Percentiles rank a stretch among this genome's conserved stretches.
phyloP scores from a whole-genome alignment of 2,113 vertebrate genomes.

The Gambusia holbrooki region DNA sequence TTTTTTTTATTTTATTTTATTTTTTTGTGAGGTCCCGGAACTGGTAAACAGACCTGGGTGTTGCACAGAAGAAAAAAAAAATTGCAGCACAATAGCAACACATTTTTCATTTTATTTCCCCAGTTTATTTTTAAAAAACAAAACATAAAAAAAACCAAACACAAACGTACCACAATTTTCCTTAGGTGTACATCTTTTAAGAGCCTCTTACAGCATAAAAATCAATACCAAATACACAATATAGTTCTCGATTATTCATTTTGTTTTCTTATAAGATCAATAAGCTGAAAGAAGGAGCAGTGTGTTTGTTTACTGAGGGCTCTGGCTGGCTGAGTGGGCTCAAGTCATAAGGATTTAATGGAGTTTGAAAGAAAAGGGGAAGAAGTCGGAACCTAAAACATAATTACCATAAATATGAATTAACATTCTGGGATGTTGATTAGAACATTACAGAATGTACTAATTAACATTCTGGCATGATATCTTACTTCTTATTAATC shows the following conservation, averaged over 20 bases:
- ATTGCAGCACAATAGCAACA: conserved; percentile 6
- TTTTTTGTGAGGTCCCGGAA: no score
- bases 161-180: conserved; percentile 78
- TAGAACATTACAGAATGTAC: background rate
- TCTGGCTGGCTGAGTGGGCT: conserved; percentile 33
- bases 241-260: conserved; percentile 79
- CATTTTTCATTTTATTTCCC: conserved; percentile 45
- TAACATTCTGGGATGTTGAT: conserved; percentile 21
- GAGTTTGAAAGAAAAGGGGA: conserved; percentile 37
- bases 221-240: conserved; percentile 83
- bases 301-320: conserved; percentile 44
- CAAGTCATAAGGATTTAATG: conserved; percentile 12
- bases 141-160: conserved; percentile 57
- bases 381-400: background rate
- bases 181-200: conserved; percentile 77
- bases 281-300: conserved; percentile 44
- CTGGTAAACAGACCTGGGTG: no score
- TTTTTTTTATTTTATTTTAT: no score
- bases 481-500: background rate
- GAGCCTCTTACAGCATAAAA: conserved; percentile 73
- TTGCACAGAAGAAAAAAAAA: no score
- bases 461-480: conserved; percentile 33
- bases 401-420: conserved; percentile 15
- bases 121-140: conserved; percentile 73
- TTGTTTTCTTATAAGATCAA: conserved; percentile 54